Conservation (phyloP, 92 coral and sea anemone genomes). For the Umimayanthus chanpuru region DNA sequence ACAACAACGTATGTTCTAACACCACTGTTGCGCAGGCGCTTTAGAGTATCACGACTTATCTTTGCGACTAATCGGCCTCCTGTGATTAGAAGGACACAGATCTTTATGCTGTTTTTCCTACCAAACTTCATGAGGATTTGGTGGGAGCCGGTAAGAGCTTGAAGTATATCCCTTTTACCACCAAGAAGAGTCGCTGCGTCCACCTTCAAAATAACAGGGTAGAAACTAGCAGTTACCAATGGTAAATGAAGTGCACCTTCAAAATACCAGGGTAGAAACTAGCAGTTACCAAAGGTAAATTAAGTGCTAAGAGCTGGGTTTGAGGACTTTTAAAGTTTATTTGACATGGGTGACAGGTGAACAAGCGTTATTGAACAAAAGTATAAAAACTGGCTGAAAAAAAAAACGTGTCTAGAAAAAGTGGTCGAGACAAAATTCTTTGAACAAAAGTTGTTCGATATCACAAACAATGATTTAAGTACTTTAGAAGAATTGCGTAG, state of each 20-base stretch:
- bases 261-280: background rate
- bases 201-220: background rate
- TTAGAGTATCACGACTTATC: too few species aligned
- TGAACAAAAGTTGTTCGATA: too few species aligned
- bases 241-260: background rate
- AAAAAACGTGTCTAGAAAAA: too few species aligned
- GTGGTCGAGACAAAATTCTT: too few species aligned
- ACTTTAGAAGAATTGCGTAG: too few species aligned
- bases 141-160: background rate
- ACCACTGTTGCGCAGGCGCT: background rate
- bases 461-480: too few species aligned
- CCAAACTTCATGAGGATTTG: background rate
- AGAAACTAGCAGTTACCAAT: slow-evolving; percentile 7
- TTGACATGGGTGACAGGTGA: too few species aligned
- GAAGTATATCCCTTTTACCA: background rate
- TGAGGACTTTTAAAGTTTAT: background rate
- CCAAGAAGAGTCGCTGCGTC: slow-evolving; percentile 8
- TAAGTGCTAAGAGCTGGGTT: slow-evolving; percentile 5
- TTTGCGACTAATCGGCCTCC: background rate
- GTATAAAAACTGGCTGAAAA: too few species aligned
- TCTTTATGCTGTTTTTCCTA: background rate
- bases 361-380: too few species aligned
- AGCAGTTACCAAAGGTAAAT: slow-evolving; percentile 12
- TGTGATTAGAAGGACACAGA: background rate
- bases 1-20: background rate